Percentiles rank a stretch among this genome's conserved stretches.
These are phyloP conservation scores for Phenganax stokvisi DNA, from an alignment of 92 coral and sea anemone species.

Conservation along the genomic window DNA sequence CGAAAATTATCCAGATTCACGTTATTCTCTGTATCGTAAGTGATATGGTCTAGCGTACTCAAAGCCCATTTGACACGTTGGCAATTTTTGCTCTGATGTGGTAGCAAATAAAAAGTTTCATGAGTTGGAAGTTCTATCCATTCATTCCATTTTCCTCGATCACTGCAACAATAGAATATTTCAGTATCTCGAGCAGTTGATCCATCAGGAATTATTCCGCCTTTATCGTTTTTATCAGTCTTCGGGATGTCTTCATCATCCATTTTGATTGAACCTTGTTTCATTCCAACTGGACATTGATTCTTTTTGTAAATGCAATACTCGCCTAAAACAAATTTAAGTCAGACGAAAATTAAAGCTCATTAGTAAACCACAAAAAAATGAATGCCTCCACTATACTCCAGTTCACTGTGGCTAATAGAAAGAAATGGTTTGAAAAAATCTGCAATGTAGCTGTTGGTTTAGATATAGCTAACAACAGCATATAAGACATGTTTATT, in stretches of 20 bases:
- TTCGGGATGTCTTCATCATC: background rate
- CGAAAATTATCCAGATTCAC: background rate
- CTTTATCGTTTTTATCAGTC: background rate
- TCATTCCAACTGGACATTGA: slow-evolving; percentile 23
- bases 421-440: too few species aligned
- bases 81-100: slow-evolving; percentile 4
- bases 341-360: too few species aligned
- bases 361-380: too few species aligned
- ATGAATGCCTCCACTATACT: too few species aligned
- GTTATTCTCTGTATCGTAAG: background rate
- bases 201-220: slow-evolving; percentile 24
- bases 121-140: slow-evolving; percentile 17
- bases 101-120: slow-evolving; percentile 15
- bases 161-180: slow-evolving; percentile 17
- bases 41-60: slow-evolving; percentile 13
- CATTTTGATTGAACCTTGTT: slow-evolving; percentile 1
- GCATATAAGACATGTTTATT: too few species aligned
- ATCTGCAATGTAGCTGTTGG: too few species aligned
- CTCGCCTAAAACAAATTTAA: background rate
- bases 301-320: slow-evolving; percentile 21
- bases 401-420: too few species aligned
- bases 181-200: background rate
- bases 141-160: slow-evolving; percentile 4
- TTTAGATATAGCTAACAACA: too few species aligned
- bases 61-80: slow-evolving; percentile 27